These are phyloP conservation scores for Lordiphosa fenestrarum DNA, from an alignment of 2,888 invertebrate genomes.

Conservation along the genomic window DNA sequence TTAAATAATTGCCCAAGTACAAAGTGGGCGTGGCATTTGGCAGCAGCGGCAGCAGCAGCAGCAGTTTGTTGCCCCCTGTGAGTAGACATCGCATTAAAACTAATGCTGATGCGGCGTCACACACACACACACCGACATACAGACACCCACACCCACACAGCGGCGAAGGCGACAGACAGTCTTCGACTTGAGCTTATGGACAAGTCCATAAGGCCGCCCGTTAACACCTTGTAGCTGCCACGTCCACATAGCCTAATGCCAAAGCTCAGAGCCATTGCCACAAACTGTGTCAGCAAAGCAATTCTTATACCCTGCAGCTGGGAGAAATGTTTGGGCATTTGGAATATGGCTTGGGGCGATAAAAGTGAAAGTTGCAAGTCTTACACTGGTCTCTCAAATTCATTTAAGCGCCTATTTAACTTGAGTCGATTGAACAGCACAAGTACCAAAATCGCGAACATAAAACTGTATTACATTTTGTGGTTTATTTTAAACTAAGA, in stretches of 20 bases:
- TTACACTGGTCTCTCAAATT: too few relatives aligned
- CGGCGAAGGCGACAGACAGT: conserved; percentile 46
- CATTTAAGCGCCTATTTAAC: too few relatives aligned
- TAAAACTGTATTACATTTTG: too few relatives aligned
- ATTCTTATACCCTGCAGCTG: conserved; percentile 46
- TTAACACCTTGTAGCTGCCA: conserved; percentile 73
- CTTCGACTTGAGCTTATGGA: conserved; percentile 69
- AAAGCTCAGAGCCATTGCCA: conserved; percentile 74
- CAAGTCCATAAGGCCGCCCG: conserved; percentile 72
- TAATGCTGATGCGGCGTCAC: conserved; percentile 69
- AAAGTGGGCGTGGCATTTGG: conserved; percentile 17
- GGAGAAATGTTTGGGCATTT: not conserved
- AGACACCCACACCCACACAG: not conserved
- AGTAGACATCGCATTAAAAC: conserved; percentile 66
- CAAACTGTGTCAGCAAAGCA: conserved; percentile 74
- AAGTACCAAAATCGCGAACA: too few relatives aligned
- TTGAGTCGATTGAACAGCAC: too few relatives aligned
- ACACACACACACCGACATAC: not conserved
- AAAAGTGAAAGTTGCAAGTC: not conserved
- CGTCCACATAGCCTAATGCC: conserved; percentile 73
- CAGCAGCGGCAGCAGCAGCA: conserved; percentile 25
- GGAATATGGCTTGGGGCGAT: not conserved
- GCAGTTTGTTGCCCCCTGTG: conserved; percentile 63
- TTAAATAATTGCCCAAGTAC: conserved; percentile 59
- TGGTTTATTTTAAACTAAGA: too few relatives aligned